Conservation (phyloP, 2,888 invertebrate genomes). For the Microchrysa polita region DNA sequence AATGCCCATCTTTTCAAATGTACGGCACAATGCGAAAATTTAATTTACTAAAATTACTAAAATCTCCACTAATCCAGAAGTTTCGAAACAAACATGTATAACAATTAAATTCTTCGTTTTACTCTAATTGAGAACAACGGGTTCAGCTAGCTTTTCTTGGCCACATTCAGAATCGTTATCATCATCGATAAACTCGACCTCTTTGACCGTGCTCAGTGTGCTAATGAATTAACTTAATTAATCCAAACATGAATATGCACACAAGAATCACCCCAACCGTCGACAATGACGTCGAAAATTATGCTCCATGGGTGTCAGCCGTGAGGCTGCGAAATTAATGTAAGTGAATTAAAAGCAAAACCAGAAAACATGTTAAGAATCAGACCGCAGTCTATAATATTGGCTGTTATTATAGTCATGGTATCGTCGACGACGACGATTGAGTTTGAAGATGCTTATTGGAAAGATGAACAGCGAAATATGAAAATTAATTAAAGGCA, state of each 20-base stretch:
- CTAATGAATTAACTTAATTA: slow-evolving; percentile 40
- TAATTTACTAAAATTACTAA: slow-evolving; percentile 21
- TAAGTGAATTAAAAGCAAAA: not conserved
- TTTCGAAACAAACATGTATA: slow-evolving; percentile 32
- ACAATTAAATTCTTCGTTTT: slow-evolving; percentile 35
- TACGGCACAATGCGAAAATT: slow-evolving; percentile 21
- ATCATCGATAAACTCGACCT: not conserved
- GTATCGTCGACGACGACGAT: slow-evolving; percentile 32
- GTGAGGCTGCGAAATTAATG: no score
- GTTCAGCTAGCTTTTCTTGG: not conserved
- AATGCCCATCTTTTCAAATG: no score
- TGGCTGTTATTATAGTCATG: slow-evolving; percentile 39
- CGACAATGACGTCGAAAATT: slow-evolving; percentile 3
- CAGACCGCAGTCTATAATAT: slow-evolving; percentile 26
- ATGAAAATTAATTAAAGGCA: slow-evolving; percentile 35
- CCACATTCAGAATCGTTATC: not conserved
- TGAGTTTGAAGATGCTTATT: slow-evolving; percentile 23
- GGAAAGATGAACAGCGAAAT: slow-evolving; percentile 26
- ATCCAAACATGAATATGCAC: slow-evolving; percentile 25
- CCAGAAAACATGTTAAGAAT: slow-evolving; percentile 6
- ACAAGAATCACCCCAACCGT: not conserved
- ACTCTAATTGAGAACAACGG: slow-evolving; percentile 39
- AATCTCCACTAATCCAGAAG: not conserved
- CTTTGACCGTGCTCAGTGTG: not conserved
- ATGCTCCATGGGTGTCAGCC: not conserved